Percentiles rank a stretch among this genome's conserved stretches.
phyloP scores from a whole-genome alignment of 2,113 vertebrate genomes.

The Brachirus orientalis region DNA sequence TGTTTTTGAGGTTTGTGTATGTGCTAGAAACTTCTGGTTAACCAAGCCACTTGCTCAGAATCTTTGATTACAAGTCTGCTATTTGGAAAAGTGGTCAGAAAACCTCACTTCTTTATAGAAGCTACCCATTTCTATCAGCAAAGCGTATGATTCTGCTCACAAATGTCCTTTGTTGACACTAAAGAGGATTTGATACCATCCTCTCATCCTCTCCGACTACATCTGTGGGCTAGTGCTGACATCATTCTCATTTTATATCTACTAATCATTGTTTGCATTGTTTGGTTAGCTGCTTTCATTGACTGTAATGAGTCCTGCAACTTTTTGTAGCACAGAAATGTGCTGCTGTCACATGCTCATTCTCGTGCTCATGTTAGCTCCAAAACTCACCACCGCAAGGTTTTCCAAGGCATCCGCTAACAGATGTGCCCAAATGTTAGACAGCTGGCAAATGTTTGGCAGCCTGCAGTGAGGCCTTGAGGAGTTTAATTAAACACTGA shows the following conservation, averaged over 20 bases:
- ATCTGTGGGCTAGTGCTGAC: background rate
- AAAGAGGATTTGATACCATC: slow-evolving; percentile 25
- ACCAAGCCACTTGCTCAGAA: slow-evolving; percentile 78
- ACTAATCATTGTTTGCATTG: background rate
- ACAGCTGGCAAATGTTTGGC: slow-evolving; percentile 28
- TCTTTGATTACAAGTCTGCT: slow-evolving; percentile 73
- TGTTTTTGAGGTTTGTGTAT: slow-evolving; percentile 74
- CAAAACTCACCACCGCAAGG: background rate
- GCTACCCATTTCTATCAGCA: slow-evolving; percentile 66
- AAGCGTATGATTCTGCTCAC: slow-evolving; percentile 17
- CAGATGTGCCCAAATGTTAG: background rate
- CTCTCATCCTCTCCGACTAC: background rate
- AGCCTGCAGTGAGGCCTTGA: background rate
- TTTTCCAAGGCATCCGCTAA: slow-evolving; percentile 3
- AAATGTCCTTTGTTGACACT: slow-evolving; percentile 6
- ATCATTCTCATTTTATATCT: background rate
- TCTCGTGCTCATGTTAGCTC: background rate
- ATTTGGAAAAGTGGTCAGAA: slow-evolving; percentile 68
- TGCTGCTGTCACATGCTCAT: slow-evolving; percentile 15
- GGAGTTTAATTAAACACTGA: background rate
- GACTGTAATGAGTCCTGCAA: background rate
- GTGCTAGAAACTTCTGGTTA: slow-evolving; percentile 67
- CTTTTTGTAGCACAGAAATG: too few relatives aligned
- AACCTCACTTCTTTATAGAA: slow-evolving; percentile 72
- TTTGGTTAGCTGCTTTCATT: background rate